Conservation (phyloP, 2,797 vertebrate genomes). For the Sebastes nivosus region DNA sequence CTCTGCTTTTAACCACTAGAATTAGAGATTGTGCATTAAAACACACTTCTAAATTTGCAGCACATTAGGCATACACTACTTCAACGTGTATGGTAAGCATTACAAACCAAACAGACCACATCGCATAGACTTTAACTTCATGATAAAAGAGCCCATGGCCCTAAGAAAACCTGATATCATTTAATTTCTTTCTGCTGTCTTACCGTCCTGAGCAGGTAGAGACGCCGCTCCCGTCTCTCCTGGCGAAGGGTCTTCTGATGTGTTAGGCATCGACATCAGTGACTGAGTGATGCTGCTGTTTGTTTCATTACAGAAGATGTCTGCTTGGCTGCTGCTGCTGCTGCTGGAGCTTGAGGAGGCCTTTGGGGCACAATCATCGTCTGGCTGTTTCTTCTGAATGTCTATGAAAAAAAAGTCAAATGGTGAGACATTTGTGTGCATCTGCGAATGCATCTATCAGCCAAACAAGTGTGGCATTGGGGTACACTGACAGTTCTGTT, state of each 20-base stretch:
- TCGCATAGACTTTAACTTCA: background rate
- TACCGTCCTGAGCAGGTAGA: constrained; percentile 91
- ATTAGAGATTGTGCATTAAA: background rate
- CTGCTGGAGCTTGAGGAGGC: constrained; percentile 88
- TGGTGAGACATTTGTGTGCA: background rate
- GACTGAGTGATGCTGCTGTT: constrained; percentile 92
- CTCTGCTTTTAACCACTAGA: background rate
- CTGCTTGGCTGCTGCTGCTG: constrained; percentile 87
- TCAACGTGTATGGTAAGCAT: background rate
- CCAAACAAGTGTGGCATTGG: background rate
- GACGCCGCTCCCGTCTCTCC: constrained; percentile 87
- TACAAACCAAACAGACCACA: background rate
- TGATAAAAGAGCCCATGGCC: fast-evolving
- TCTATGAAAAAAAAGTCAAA: constrained; percentile 77
- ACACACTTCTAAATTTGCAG: background rate
- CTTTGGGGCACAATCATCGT: constrained; percentile 91
- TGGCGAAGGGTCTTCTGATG: constrained; percentile 87
- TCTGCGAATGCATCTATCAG: background rate
- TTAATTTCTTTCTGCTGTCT: constrained; percentile 56
- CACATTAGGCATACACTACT: background rate
- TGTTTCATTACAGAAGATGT: constrained; percentile 92
- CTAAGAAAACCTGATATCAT: background rate
- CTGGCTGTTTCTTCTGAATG: constrained; percentile 95
- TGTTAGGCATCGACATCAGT: constrained; percentile 85
- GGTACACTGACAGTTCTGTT: background rate